Conservation (phyloP, 2,797 vertebrate genomes). For the Tokudaia muenninki region DNA sequence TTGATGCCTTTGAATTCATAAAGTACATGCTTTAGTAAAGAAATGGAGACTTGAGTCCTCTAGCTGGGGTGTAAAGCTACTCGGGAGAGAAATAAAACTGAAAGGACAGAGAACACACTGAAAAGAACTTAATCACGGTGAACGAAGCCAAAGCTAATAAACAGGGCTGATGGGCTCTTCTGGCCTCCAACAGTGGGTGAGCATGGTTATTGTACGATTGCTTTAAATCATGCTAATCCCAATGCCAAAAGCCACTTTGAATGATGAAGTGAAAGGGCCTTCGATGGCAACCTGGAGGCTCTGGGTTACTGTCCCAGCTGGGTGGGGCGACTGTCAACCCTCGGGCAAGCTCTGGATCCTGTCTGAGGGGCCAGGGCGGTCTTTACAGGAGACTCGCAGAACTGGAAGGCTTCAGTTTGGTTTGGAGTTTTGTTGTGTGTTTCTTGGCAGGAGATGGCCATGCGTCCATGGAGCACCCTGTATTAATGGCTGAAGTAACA, state of each 20-base stretch:
- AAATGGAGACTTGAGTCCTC: background rate
- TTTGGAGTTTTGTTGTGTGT: conserved; percentile 89
- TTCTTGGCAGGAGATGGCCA: conserved; percentile 85
- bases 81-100: conserved; percentile 49
- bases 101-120: conserved; percentile 71
- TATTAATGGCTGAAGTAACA: conserved; percentile 87
- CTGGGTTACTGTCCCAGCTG: conserved; percentile 65
- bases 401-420: conserved; percentile 88
- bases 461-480: conserved; percentile 79
- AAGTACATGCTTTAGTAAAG: background rate
- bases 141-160: conserved; percentile 88
- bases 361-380: conserved; percentile 72
- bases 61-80: background rate
- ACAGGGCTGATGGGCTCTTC: conserved; percentile 82
- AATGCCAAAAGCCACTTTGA: conserved; percentile 81
- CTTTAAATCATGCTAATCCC: conserved; percentile 85
- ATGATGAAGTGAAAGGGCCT: conserved; percentile 77
- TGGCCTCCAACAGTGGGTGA: conserved; percentile 83
- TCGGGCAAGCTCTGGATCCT: conserved; percentile 82
- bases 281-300: conserved; percentile 79
- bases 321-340: conserved; percentile 78
- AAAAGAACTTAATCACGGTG: conserved; percentile 83
- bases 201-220: conserved; percentile 84
- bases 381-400: conserved; percentile 85
- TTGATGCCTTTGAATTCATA: conserved; percentile 12